Evolutionary conservation across 2,888 invertebrate species (phyloP).

Genomic region (Nomada goodeniana): DNA sequence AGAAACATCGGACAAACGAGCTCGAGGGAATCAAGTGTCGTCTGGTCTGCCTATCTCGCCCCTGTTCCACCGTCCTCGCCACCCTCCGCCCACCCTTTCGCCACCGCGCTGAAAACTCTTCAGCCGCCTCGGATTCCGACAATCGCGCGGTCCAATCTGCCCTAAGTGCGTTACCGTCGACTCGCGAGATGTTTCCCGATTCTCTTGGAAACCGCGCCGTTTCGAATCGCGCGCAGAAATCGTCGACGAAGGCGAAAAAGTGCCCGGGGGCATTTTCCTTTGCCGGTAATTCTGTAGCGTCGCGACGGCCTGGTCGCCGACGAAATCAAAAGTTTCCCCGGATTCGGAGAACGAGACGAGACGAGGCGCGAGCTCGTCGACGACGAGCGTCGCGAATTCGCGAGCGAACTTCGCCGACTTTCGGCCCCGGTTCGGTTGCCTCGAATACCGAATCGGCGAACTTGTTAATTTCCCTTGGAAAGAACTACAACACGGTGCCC

Average conservation of each 20-base stretch:
- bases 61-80: background rate
- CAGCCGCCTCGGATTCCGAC: slow-evolving; percentile 19
- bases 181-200: slow-evolving; percentile 18
- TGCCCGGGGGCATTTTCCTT: background rate
- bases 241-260: background rate
- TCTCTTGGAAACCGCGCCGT: background rate
- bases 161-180: slow-evolving; percentile 58
- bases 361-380: background rate
- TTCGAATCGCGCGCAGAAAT: slow-evolving; percentile 18
- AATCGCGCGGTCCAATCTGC: slow-evolving; percentile 61
- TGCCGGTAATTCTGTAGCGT: background rate
- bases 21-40: slow-evolving; percentile 41
- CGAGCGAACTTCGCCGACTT: background rate
- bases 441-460: background rate
- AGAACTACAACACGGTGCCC: background rate
- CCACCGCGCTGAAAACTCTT: background rate
- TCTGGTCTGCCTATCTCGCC: slow-evolving; percentile 11
- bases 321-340: background rate
- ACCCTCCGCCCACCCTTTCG: background rate
- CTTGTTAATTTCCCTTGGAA: background rate
- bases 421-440: background rate
- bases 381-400: background rate
- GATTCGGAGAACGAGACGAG: too few relatives aligned
- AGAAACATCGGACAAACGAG: slow-evolving; percentile 56
- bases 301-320: background rate